These are phyloP conservation scores for Himantopus leucocephalus DNA, from an alignment of 2,113 vertebrate species.

Conservation along the genomic window DNA sequence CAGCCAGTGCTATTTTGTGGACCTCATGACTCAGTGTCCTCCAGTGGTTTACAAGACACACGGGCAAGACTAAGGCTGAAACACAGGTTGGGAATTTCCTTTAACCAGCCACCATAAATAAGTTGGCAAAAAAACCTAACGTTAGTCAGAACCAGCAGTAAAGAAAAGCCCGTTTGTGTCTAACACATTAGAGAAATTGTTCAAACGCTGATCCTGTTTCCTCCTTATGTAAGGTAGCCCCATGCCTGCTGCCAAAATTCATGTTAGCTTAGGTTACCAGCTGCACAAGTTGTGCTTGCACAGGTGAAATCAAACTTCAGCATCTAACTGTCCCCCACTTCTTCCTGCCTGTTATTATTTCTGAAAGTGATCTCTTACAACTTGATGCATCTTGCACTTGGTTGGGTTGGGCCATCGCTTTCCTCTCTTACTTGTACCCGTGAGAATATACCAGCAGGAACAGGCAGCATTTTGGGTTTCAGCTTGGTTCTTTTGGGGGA, in stretches of 20 bases:
- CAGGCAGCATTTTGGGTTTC: neutral
- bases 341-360: neutral
- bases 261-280: neutral
- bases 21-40: conserved; percentile 19
- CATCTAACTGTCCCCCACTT: neutral
- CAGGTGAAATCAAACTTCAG: conserved; percentile 14
- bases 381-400: neutral
- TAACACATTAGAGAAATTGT: conserved; percentile 29
- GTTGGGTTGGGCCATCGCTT: neutral
- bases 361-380: neutral
- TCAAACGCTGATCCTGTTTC: conserved; percentile 2
- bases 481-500: neutral
- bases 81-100: neutral
- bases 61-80: neutral
- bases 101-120: neutral
- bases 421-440: neutral
- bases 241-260: conserved; percentile 20
- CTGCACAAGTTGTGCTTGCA: neutral
- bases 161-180: conserved; percentile 60
- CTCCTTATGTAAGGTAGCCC: conserved; percentile 10
- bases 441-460: neutral
- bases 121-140: neutral
- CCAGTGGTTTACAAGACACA: neutral
- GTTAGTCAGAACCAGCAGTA: neutral
- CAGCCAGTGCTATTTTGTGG: neutral